Evolutionary conservation across 2,797 vertebrate species (phyloP).

Genomic region (Percopsis omiscomaycus): DNA sequence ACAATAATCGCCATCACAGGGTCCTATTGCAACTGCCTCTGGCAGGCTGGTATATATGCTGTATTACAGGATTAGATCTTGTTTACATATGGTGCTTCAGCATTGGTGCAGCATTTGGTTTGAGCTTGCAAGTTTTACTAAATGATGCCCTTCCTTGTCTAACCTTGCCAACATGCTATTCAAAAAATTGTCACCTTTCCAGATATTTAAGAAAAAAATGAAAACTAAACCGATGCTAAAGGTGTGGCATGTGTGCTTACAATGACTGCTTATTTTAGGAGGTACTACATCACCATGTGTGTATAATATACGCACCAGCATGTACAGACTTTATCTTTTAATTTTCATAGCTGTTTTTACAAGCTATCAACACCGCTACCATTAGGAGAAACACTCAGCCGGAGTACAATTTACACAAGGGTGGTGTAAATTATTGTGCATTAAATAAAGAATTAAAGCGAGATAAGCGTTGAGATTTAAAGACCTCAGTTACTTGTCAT

Average conservation of each 20-base stretch:
- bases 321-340: background rate
- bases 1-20: background rate
- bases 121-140: no score
- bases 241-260: background rate
- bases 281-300: no score
- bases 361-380: conserved; percentile 6
- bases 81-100: no score
- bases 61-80: no score
- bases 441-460: conserved; percentile 7
- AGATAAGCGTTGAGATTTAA: conserved; percentile 4
- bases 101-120: no score
- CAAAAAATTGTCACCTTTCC: no score
- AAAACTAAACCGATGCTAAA: background rate
- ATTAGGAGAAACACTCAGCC: background rate
- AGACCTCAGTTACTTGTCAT: background rate
- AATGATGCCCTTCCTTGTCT: no score
- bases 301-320: background rate
- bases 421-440: background rate
- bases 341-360: conserved; percentile 6
- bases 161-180: no score
- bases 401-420: conserved; percentile 1
- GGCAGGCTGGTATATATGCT: no score
- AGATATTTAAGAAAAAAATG: no score
- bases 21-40: no score
- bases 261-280: background rate